phyloP scores from a whole-genome alignment of 2,113 vertebrate species.

The Litocranius walleri region DNA sequence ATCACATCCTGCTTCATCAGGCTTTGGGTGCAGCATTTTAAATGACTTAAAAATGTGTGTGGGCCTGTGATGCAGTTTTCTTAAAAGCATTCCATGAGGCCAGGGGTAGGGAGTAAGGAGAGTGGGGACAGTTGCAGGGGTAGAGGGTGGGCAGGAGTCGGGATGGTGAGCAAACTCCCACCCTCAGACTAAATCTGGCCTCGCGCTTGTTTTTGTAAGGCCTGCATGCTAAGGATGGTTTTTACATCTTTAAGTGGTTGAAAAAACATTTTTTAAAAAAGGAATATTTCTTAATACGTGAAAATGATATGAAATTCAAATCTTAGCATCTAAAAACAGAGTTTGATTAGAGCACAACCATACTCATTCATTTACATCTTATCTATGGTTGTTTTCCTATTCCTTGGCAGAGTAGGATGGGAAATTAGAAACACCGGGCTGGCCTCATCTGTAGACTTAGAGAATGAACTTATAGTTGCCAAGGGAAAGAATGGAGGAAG shows the following conservation, averaged over 20 bases:
- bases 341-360: background rate
- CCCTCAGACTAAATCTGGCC: rapidly evolving
- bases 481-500: background rate
- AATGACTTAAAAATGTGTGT: background rate
- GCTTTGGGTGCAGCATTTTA: background rate
- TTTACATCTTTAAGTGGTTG: background rate
- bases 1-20: conserved; percentile 39
- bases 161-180: rapidly evolving
- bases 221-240: background rate
- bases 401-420: rapidly evolving
- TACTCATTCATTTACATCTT: rapidly evolving
- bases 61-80: background rate
- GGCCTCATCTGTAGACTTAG: background rate
- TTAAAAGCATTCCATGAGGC: background rate
- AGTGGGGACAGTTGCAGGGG: background rate
- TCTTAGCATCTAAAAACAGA: background rate
- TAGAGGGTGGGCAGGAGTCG: background rate
- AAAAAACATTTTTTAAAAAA: background rate
- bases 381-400: background rate
- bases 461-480: background rate
- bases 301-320: background rate
- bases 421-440: background rate
- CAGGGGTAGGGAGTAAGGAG: background rate
- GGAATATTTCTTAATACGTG: background rate
- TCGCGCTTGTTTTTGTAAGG: rapidly evolving